Conservation (phyloP, 2,797 vertebrate species). For the Pseudotriccus pelzelni region DNA sequence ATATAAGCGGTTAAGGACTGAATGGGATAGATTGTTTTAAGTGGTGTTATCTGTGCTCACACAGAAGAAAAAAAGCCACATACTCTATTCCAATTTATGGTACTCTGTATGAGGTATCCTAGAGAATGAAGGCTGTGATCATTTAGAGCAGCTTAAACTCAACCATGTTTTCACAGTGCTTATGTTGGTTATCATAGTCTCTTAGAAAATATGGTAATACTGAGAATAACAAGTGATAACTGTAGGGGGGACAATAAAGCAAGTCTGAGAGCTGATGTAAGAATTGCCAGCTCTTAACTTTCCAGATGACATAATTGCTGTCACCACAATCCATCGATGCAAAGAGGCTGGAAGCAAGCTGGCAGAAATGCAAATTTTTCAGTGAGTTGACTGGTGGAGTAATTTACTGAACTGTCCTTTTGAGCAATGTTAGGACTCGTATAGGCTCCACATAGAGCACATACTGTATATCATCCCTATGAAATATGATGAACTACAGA, state of each 20-base stretch:
- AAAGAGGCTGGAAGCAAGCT: constrained; percentile 48
- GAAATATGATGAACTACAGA: constrained; percentile 59
- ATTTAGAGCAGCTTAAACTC: background rate
- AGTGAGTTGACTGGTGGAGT: constrained; percentile 64
- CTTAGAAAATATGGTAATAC: constrained; percentile 15
- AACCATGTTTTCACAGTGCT: background rate
- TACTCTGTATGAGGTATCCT: background rate
- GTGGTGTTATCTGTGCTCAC: background rate
- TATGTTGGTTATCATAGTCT: constrained; percentile 35
- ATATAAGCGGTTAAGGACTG: background rate
- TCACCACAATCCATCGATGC: constrained; percentile 42
- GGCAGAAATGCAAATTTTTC: constrained; percentile 64
- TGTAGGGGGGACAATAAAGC: constrained; percentile 46
- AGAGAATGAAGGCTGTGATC: background rate
- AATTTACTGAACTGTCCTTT: constrained; percentile 70
- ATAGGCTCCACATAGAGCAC: constrained; percentile 49
- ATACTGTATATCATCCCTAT: constrained; percentile 40
- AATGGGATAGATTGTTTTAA: background rate
- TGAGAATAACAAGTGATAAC: constrained; percentile 53
- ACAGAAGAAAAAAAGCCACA: background rate
- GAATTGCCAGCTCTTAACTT: constrained; percentile 43
- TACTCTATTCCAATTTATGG: background rate
- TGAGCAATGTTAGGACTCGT: constrained; percentile 57
- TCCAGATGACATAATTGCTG: constrained; percentile 59
- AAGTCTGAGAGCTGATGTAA: constrained; percentile 53